Percentiles rank a stretch among this genome's conserved stretches.
phyloP scores from a whole-genome alignment of 2,888 invertebrate genomes.

The Hesperia comma region DNA sequence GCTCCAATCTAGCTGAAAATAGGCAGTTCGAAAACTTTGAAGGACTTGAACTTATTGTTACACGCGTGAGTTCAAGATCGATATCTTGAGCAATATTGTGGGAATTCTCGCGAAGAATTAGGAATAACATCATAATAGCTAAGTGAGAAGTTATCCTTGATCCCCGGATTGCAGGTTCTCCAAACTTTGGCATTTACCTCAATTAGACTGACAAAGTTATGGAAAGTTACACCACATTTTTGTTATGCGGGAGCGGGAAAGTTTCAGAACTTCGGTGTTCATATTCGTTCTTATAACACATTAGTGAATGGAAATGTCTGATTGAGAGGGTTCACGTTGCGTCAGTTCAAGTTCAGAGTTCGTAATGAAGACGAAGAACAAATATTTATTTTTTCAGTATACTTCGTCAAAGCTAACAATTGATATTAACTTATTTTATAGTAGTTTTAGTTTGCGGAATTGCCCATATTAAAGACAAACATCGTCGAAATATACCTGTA shows the following conservation, averaged over 20 bases:
- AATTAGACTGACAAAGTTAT: constrained; percentile 6
- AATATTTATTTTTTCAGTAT: no score
- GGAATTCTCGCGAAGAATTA: constrained; percentile 7
- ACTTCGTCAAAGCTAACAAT: no score
- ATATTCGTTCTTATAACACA: background rate
- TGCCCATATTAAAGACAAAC: no score
- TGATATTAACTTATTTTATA: no score
- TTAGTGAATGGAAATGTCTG: no score
- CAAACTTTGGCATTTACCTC: constrained; percentile 14
- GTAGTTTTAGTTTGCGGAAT: no score
- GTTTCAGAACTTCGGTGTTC: background rate
- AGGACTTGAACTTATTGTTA: background rate
- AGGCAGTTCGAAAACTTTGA: background rate
- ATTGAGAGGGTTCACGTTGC: no score
- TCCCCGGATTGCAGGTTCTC: constrained; percentile 5
- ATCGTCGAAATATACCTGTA: no score
- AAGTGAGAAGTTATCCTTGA: constrained; percentile 15
- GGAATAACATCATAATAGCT: constrained; percentile 14
- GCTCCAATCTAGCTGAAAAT: background rate
- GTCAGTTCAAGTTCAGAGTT: no score
- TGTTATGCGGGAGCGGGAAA: background rate
- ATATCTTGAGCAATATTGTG: constrained; percentile 6
- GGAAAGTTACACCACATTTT: background rate
- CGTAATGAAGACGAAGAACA: no score
- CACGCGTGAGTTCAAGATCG: background rate